Percentiles rank a stretch among this genome's conserved stretches.
phyloP scores from a whole-genome alignment of 2,888 invertebrate species.

The Clistopyga incitator region DNA sequence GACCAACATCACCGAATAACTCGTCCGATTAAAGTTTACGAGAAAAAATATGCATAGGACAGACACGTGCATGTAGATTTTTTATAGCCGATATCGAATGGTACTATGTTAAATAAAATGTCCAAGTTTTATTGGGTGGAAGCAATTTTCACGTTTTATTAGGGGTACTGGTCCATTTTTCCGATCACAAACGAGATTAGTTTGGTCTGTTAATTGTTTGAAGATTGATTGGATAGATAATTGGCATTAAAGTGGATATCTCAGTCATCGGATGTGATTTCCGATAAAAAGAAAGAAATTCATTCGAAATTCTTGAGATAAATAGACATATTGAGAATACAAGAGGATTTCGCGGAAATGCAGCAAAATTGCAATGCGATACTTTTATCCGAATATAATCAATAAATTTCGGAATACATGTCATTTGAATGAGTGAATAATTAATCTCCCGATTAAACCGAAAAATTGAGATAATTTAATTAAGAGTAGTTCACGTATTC shows the following conservation, averaged over 20 bases:
- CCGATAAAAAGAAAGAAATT: no score
- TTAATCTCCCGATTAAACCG: no score
- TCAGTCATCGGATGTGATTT: no score
- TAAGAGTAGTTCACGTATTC: neutral
- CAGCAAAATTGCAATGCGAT: neutral
- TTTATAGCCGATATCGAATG: neutral
- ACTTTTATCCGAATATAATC: neutral
- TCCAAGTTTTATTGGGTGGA: neutral
- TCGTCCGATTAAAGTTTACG: neutral
- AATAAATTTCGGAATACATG: no score
- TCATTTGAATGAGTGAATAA: no score
- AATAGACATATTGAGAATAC: neutral
- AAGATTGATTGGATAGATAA: no score
- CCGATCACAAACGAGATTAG: neutral
- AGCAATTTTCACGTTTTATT: neutral
- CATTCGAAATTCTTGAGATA: neutral
- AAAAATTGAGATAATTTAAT: constrained; percentile 14
- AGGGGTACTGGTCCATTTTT: neutral
- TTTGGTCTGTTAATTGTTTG: neutral
- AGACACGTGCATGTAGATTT: neutral
- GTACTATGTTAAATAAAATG: neutral
- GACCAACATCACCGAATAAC: constrained; percentile 9
- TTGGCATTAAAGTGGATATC: no score
- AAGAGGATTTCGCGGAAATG: neutral
- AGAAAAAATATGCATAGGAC: neutral